A percentile compares a stretch with the other conserved stretches of the same genome.
These are phyloP conservation scores for Acrocephalus kingi DNA, from an alignment of 2,113 vertebrate genomes.

Conservation along the genomic window DNA sequence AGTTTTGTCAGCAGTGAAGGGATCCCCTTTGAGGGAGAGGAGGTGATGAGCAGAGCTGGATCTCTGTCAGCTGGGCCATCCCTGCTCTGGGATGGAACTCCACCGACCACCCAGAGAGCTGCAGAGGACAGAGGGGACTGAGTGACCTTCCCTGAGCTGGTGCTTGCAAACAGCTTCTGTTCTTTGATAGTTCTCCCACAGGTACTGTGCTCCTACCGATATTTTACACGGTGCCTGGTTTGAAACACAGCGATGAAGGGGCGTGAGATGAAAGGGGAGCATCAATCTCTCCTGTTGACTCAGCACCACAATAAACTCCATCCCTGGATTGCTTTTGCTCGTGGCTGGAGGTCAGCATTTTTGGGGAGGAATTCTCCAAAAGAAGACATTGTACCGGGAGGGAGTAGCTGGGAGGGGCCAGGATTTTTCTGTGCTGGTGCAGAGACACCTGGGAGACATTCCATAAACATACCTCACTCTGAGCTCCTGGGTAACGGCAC, in stretches of 20 bases:
- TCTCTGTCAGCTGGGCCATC: background rate
- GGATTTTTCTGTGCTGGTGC: background rate
- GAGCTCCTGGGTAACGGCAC: background rate
- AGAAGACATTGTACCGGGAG: background rate
- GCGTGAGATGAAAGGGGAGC: background rate
- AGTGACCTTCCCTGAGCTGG: background rate
- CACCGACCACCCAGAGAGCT: background rate
- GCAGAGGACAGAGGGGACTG: background rate
- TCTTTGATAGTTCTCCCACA: background rate
- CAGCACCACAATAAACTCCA: constrained; percentile 14
- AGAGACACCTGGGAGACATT: background rate
- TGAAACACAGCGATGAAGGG: constrained; percentile 31
- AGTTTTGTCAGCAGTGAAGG: background rate
- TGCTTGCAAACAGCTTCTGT: background rate
- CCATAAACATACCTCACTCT: background rate
- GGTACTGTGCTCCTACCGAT: background rate
- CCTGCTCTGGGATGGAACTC: background rate
- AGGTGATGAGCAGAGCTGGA: background rate
- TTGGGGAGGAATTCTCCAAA: background rate
- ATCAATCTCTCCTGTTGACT: constrained; percentile 8
- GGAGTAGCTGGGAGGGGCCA: background rate
- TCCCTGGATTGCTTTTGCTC: constrained; percentile 35
- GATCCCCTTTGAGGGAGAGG: background rate
- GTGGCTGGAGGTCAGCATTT: constrained; percentile 14
- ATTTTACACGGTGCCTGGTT: background rate